These are phyloP conservation scores for Drosophila pectinifera DNA, from an alignment of 1,140 invertebrate species.

Conservation along the genomic window DNA sequence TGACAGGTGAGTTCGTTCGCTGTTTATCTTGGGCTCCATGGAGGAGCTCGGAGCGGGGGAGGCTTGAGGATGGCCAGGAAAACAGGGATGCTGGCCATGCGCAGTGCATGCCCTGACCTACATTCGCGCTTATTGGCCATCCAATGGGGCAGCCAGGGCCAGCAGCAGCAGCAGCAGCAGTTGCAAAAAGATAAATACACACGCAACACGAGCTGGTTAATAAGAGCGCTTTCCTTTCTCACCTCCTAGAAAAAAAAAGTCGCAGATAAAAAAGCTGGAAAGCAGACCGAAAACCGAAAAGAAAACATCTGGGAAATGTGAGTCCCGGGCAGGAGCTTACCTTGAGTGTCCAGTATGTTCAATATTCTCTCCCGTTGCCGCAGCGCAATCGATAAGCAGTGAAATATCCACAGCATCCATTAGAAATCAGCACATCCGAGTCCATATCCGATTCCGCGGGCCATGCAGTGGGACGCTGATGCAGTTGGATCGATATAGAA, in stretches of 20 bases:
- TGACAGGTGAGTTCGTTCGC: conserved; percentile 12
- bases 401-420: conserved; percentile 12
- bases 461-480: conserved; percentile 52
- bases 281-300: conserved; percentile 17
- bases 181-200: conserved; percentile 62
- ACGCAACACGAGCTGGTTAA: conserved; percentile 47
- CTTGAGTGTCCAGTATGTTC: conserved; percentile 25
- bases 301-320: conserved; percentile 6
- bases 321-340: conserved; percentile 1
- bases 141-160: conserved; percentile 59
- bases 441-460: conserved; percentile 6
- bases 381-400: conserved; percentile 26
- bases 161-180: conserved; percentile 34
- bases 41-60: neutral
- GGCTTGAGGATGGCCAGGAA: neutral
- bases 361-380: conserved; percentile 3
- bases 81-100: conserved; percentile 64
- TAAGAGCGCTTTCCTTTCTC: conserved; percentile 28
- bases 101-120: conserved; percentile 73
- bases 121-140: conserved; percentile 77
- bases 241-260: neutral
- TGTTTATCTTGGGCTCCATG: conserved; percentile 12
- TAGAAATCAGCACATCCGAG: neutral
- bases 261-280: conserved; percentile 2
- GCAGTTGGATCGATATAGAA: conserved; percentile 54